Evolutionary conservation across 2,113 vertebrate species (phyloP), one percentile per base, ranked within the genome.

Genomic region (Indicator maculatus): DNA sequence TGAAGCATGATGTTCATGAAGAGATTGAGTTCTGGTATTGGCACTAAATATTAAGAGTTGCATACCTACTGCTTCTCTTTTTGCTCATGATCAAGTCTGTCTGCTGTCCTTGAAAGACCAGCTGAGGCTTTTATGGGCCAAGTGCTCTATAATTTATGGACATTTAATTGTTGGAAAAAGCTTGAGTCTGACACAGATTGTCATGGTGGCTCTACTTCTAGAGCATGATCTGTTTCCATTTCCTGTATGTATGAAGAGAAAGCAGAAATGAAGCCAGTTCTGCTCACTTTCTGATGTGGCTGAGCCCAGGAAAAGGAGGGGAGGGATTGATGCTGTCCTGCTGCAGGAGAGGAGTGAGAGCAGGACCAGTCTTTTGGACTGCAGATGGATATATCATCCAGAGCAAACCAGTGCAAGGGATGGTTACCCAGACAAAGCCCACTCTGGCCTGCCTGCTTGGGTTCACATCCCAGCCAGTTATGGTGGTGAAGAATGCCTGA

Each of bases 111-210:
- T 90, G 74, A n/a, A 92, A 94, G 81, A 79, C 76, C 79, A 92
- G 41, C 45, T 63, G 67, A 89, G 66, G 59, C n/a, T 95, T 90
- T 93, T 73, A 64, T 81, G 70, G 80, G 73, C 86, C 81, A 93
- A 79, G 66, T 27, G 64, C 18, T 91, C 65, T 52, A 73, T 93
- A 72, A 95, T 90, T 93, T 76, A 78, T 61, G 66, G 65, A 82
- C 53, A 83, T 72, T 67, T 56, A 70, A 18, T 65, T 92, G 78
- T 39, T 96, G 84, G 67, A 79, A 92, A 92, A 93, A 96, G 31
- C 55, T 21, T 14, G 67, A 85, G 41, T 33, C 76, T 71, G 81
- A 78, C 75, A 91, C 45, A 92, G 71, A 83, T 88, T 91, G 91
- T 78, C 26, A 16, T 31, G 23, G 60, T 56, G 79, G 52, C 17